Conservation (phyloP, 2,888 invertebrate genomes). For the Thelaira solivaga region DNA sequence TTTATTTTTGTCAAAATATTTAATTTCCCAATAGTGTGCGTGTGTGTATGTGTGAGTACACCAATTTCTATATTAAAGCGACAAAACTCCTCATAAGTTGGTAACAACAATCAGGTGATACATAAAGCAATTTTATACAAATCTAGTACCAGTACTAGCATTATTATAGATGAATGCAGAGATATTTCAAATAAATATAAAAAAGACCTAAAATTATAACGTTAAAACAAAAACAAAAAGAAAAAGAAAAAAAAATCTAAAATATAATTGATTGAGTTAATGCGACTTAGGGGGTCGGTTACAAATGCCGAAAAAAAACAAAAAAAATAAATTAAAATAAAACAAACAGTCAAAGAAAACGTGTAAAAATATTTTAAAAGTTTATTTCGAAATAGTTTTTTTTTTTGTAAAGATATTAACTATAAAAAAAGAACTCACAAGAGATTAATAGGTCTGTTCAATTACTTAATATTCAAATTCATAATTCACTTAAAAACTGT, state of each 20-base stretch:
- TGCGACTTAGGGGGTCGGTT: background rate
- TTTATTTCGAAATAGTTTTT: no score
- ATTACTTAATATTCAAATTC: no score
- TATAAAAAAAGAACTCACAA: no score
- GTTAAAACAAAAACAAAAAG: background rate
- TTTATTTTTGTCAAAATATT: conserved; percentile 57
- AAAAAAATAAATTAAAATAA: background rate
- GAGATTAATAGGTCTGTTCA: no score
- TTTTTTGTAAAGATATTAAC: no score
- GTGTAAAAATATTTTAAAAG: no score
- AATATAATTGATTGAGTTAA: background rate
- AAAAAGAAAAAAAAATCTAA: no score
- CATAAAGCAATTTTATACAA: conserved; percentile 3
- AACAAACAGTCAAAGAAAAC: no score
- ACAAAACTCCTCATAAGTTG: conserved; percentile 27
- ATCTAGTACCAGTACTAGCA: background rate
- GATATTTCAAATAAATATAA: conserved; percentile 7
- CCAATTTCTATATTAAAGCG: background rate
- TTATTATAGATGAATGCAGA: background rate
- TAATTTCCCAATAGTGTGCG: conserved; percentile 56
- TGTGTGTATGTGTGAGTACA: background rate
- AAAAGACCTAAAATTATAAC: conserved; percentile 21
- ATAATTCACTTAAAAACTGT: no score
- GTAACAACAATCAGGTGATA: conserved; percentile 7
- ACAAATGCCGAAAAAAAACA: background rate